phyloP scores from a whole-genome alignment of 2,113 vertebrate species.

The Narcine bancroftii region DNA sequence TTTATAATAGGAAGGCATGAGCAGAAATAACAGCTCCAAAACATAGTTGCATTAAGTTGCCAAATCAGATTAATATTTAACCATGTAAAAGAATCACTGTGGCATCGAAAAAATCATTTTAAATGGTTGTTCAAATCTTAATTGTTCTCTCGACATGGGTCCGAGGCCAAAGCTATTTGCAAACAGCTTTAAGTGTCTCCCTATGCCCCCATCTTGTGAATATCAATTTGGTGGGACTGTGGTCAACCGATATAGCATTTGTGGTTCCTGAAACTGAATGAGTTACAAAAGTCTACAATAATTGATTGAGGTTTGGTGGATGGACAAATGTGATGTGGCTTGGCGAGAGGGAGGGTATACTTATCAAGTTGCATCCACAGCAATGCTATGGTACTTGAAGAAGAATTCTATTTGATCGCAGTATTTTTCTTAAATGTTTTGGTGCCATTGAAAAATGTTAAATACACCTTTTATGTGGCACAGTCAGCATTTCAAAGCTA shows the following conservation, averaged over 20 bases:
- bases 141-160: background rate
- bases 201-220: background rate
- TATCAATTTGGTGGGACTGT: background rate
- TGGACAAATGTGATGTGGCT: no score
- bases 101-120: background rate
- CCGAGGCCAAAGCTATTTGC: background rate
- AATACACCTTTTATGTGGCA: background rate
- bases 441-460: background rate
- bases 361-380: background rate
- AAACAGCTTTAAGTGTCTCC: background rate
- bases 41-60: background rate
- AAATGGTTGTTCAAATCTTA: background rate
- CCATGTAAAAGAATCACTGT: background rate
- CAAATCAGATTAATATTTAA: constrained; percentile 30
- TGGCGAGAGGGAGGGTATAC: no score
- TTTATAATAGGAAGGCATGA: background rate
- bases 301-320: background rate
- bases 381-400: background rate
- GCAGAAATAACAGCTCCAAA: constrained; percentile 16
- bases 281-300: background rate
- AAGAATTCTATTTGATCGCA: background rate
- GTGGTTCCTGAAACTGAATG: background rate
- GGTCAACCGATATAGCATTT: background rate
- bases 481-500: background rate
- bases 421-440: background rate